These are phyloP conservation scores for Chitala chitala DNA, from an alignment of 2,113 vertebrate genomes.

Conservation along the genomic window DNA sequence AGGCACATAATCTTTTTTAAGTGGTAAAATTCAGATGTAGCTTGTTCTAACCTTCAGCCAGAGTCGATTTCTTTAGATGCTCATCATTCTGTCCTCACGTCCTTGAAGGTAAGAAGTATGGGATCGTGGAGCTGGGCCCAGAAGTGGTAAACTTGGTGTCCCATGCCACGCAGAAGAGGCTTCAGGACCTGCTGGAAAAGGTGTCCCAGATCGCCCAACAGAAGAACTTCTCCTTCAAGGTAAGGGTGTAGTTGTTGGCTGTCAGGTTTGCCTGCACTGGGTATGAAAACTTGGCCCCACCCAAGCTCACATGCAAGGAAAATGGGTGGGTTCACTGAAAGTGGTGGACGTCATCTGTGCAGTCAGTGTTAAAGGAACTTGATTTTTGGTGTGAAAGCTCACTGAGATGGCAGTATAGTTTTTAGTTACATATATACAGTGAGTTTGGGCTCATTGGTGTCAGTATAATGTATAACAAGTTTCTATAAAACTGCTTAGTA, in stretches of 20 bases:
- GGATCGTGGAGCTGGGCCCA: conserved; percentile 81
- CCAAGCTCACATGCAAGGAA: neutral
- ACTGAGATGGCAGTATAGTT: too few relatives aligned
- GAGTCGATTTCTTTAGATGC: neutral
- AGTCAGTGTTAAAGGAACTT: too few relatives aligned
- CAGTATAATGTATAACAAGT: too few relatives aligned
- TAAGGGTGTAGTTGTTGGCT: conserved; percentile 32
- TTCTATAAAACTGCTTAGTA: too few relatives aligned
- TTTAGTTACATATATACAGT: too few relatives aligned
- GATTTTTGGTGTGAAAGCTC: too few relatives aligned
- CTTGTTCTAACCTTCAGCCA: too few relatives aligned
- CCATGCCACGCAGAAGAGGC: conserved; percentile 85
- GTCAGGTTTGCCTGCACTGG: neutral
- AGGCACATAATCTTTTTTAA: too few relatives aligned
- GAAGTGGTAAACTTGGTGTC: conserved; percentile 89
- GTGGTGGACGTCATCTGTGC: too few relatives aligned
- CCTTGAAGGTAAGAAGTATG: conserved; percentile 75
- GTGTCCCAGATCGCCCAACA: conserved; percentile 88
- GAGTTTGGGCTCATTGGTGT: too few relatives aligned
- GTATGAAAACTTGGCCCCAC: neutral
- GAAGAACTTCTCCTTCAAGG: conserved; percentile 88
- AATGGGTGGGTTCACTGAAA: neutral
- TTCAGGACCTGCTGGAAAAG: conserved; percentile 85
- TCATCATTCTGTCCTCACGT: neutral
- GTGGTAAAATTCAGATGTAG: too few relatives aligned